Evolutionary conservation across 2,113 vertebrate genomes (phyloP).

Genomic region (Mobula hypostoma): DNA sequence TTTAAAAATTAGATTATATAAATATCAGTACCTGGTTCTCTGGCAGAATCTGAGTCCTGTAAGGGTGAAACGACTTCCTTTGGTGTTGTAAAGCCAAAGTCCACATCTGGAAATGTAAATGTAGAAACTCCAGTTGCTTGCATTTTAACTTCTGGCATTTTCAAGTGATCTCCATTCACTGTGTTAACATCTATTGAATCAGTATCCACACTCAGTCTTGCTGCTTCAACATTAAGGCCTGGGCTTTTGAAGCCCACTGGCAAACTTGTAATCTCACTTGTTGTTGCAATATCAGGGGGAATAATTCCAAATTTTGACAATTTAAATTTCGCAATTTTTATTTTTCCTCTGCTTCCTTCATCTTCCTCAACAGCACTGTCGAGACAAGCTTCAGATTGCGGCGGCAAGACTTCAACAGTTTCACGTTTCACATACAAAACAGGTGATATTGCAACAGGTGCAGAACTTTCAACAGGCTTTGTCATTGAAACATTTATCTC

Average conservation of each 20-base stretch:
- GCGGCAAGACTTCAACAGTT: too few species aligned
- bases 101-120: constrained; percentile 37
- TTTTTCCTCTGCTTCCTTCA: constrained; percentile 42
- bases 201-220: not conserved
- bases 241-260: too few species aligned
- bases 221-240: constrained; percentile 33
- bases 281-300: too few species aligned
- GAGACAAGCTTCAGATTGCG: too few species aligned
- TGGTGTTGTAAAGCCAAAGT: constrained; percentile 39
- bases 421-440: too few species aligned
- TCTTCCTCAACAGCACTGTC: not conserved
- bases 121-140: constrained; percentile 48
- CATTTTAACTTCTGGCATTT: constrained; percentile 49
- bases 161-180: constrained; percentile 32
- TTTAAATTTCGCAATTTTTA: constrained; percentile 35
- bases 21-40: constrained; percentile 41
- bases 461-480: too few species aligned
- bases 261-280: too few species aligned
- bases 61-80: constrained; percentile 35
- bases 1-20: not conserved
- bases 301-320: not conserved
- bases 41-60: not conserved
- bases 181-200: constrained; percentile 4
- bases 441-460: not conserved
- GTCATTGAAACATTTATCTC: too few species aligned